Base-by-base conservation (phyloP, 1,140 invertebrate species). In the Batillaria attramentaria region DNA sequence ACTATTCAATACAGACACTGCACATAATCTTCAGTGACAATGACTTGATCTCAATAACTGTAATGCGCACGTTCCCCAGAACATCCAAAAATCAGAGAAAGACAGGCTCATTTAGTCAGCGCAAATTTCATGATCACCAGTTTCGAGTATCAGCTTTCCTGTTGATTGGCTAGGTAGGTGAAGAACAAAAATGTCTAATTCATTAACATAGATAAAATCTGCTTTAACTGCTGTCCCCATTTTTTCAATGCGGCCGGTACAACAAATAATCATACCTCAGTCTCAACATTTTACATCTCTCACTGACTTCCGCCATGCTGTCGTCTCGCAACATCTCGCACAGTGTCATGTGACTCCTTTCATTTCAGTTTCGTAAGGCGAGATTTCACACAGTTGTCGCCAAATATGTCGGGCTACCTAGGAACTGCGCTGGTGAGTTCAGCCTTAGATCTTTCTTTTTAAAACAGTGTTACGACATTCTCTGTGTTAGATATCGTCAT, bases 251-350 rank as follows among this genome's bases (percentile, higher is more conserved):
- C 1, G 24, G 42, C 24, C 6, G 2, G 13, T 33, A 28, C n/a
- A 41, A 72, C 28, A 72, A n/a, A 78, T 68, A 50, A 69, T 69
- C 77, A 54, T 69, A 46, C 50, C 65, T 33, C 33, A 70, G 37
- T 35, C 42, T 50, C 65, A 79, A 33, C 57, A 77, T 70, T 65
- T 66, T 41, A 37, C n/a, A 54, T 65, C 39, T 72, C n/a, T 20
- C 39, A 33, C 72, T 60, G 69, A 79, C 78, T 81, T 81, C 80
- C 80, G 80, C 80, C 80, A 81, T 81, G 76, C 62, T 78, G 70
- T 60, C 43, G 72, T 78, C 76, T 69, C 76, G 76, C 50, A 76
- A 74, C 62, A 42, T 81, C 80, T 78, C 80, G 80, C 43, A 4
- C 8, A 41, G 10, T n/a, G 31, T 65, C 80, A 75, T 41, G 68